Evolutionary conservation across 2,888 invertebrate genomes (phyloP).

Genomic region (Callimorpha dominula): DNA sequence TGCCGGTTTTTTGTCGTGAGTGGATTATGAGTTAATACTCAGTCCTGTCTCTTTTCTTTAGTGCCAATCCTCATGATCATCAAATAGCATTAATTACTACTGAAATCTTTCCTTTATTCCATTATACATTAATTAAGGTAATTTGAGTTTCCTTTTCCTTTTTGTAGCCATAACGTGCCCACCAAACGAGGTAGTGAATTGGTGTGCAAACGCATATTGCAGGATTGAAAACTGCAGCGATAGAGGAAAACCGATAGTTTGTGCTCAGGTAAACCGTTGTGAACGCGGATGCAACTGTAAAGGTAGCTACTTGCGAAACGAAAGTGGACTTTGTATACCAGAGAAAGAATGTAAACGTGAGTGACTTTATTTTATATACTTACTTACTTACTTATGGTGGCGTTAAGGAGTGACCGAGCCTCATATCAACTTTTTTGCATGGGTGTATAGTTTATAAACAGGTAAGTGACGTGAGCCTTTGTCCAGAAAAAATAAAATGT

Average conservation of each 20-base stretch:
- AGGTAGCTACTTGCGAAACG: slow-evolving; percentile 1
- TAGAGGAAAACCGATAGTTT: background rate
- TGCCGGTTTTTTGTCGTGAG: too few relatives aligned
- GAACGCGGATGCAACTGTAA: slow-evolving; percentile 7
- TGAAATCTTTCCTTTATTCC: background rate
- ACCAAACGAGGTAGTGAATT: slow-evolving; percentile 2
- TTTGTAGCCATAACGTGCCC: slow-evolving; percentile 1
- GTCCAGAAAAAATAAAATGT: too few relatives aligned
- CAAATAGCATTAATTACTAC: background rate
- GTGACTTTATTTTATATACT: background rate
- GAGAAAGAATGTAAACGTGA: background rate
- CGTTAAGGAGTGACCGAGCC: too few relatives aligned
- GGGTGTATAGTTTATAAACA: too few relatives aligned
- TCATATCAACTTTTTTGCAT: too few relatives aligned
- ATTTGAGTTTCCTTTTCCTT: background rate
- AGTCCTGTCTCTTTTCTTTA: background rate
- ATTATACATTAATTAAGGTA: too few relatives aligned
- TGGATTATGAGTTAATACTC: too few relatives aligned
- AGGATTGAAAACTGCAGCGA: slow-evolving; percentile 1
- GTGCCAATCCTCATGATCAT: background rate
- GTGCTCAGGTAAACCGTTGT: background rate
- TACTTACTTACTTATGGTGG: background rate
- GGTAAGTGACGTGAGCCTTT: too few relatives aligned
- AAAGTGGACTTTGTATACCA: slow-evolving; percentile 14
- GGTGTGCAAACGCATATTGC: slow-evolving; percentile 7